phyloP scores from a whole-genome alignment of 2,797 vertebrate genomes.

The Brotula barbata region DNA sequence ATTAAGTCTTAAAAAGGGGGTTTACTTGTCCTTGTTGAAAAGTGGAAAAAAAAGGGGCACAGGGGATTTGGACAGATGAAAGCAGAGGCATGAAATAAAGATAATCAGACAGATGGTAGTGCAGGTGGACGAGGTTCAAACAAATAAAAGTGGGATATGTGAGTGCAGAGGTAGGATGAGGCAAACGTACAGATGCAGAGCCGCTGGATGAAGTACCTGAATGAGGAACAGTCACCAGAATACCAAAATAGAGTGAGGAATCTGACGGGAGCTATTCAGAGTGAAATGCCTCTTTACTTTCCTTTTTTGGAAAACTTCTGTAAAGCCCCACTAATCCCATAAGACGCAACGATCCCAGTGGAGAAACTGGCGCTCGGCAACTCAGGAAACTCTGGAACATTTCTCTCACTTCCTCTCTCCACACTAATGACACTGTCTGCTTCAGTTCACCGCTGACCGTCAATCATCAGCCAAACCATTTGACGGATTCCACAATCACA shows the following conservation, averaged over 20 bases:
- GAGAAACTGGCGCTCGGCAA: slow-evolving; percentile 41
- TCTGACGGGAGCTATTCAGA: slow-evolving; percentile 68
- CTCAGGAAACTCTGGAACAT: slow-evolving; percentile 35
- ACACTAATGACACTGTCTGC: slow-evolving; percentile 6
- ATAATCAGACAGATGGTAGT: no score
- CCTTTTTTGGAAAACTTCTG: slow-evolving; percentile 75
- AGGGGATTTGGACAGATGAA: slow-evolving; percentile 3
- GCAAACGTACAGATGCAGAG: not conserved
- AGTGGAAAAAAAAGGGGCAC: not conserved
- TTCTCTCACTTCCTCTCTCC: slow-evolving; percentile 9
- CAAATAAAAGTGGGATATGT: slow-evolving; percentile 1
- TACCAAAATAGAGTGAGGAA: slow-evolving; percentile 39
- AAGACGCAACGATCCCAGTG: slow-evolving; percentile 69
- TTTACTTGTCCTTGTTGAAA: not conserved
- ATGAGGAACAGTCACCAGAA: slow-evolving; percentile 37
- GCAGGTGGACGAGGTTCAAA: not conserved
- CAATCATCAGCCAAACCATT: not conserved
- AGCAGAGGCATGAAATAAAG: not conserved
- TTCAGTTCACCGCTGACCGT: slow-evolving; percentile 1
- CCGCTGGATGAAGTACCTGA: slow-evolving; percentile 9
- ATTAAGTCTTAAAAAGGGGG: not conserved
- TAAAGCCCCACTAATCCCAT: slow-evolving; percentile 79
- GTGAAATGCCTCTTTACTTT: slow-evolving; percentile 72
- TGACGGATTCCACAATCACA: not conserved
- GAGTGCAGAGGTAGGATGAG: slow-evolving; percentile 5